Evolutionary conservation across 2,797 vertebrate species (phyloP).

Genomic region (Tympanoctomys barrerae): DNA sequence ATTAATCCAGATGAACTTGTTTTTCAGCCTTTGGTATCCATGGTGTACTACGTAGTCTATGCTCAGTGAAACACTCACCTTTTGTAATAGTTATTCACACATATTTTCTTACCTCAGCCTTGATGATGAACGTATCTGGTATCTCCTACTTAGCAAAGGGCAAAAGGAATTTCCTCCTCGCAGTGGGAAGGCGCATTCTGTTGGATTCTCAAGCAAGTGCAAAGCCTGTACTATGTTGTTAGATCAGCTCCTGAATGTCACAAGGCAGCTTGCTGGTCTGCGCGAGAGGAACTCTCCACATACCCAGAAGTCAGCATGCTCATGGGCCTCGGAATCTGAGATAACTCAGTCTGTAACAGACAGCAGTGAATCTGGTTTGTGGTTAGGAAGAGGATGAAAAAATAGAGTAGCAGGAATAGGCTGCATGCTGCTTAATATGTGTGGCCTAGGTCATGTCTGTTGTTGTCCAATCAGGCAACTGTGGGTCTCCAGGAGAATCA

Average conservation of each 20-base stretch:
- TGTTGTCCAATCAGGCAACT: not conserved
- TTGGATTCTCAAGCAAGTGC: not conserved
- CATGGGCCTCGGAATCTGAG: not conserved
- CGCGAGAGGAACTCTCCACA: not conserved
- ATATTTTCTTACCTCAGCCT: not conserved
- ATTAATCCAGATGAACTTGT: not conserved
- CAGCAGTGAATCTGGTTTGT: not conserved
- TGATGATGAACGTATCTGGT: not conserved
- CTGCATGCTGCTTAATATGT: not conserved
- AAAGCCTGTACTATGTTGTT: not conserved
- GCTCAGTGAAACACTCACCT: not conserved
- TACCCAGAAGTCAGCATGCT: not conserved
- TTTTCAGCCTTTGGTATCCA: not conserved
- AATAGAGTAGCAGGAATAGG: not conserved
- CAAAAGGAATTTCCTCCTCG: not conserved
- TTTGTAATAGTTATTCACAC: not conserved
- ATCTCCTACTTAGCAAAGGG: not conserved
- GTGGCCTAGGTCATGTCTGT: no score
- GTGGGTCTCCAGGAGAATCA: not conserved
- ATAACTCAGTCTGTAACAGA: not conserved
- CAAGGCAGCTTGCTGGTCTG: not conserved
- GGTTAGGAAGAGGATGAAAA: not conserved
- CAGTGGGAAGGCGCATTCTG: not conserved
- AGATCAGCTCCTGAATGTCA: not conserved
- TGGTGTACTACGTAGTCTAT: not conserved